These are phyloP conservation scores for Campopleginae sp. DNA, from an alignment of 2,888 invertebrate genomes.

Conservation along the genomic window DNA sequence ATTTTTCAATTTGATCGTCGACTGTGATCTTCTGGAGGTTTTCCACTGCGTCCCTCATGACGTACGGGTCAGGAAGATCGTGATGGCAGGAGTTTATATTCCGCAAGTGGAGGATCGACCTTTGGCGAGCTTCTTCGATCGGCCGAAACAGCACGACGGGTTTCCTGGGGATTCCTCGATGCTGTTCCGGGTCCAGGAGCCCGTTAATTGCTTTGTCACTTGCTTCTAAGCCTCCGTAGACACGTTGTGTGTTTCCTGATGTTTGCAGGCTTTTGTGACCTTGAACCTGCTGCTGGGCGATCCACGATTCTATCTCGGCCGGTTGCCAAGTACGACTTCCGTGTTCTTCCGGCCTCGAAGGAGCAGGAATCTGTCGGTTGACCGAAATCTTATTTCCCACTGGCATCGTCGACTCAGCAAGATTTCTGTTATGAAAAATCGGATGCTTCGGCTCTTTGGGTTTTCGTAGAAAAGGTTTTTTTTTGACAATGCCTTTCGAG, in stretches of 20 bases:
- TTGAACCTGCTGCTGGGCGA: not conserved
- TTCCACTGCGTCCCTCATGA: conserved; percentile 31
- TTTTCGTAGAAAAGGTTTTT: not conserved
- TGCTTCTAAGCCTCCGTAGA: not conserved
- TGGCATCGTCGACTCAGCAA: not conserved
- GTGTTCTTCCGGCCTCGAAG: not conserved
- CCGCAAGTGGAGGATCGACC: not conserved
- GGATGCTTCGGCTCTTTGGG: not conserved
- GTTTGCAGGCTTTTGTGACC: not conserved
- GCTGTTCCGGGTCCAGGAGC: not conserved
- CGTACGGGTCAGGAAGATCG: not conserved
- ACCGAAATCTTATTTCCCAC: not conserved
- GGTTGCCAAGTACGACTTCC: not conserved
- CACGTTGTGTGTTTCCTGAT: not conserved
- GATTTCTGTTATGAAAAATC: not conserved
- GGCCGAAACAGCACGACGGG: conserved; percentile 56
- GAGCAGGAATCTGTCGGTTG: not conserved
- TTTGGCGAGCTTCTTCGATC: conserved; percentile 32
- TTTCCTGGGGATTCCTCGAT: conserved; percentile 17
- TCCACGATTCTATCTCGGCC: not conserved
- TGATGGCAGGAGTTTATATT: not conserved
- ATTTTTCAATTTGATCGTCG: conserved; percentile 1
- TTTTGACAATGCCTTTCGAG: not conserved
- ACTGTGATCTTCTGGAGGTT: conserved; percentile 39
- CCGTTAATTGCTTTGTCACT: not conserved